Evolutionary conservation across 2,888 invertebrate species (phyloP), one percentile per base, ranked within the genome.

Genomic region (Lymantria monacha): DNA sequence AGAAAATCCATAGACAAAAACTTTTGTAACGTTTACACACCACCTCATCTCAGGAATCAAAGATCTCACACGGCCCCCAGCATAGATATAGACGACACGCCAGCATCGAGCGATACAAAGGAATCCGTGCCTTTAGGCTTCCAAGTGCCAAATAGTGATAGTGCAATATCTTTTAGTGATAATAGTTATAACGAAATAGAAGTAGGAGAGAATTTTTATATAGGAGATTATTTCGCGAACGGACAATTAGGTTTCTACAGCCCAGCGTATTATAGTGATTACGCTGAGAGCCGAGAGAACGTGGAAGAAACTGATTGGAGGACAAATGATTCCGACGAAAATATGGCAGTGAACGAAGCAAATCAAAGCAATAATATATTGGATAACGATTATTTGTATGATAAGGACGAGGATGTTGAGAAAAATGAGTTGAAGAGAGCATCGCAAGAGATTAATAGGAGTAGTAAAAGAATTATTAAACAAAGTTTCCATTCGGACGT

Each of bases 401-500:
- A 70, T 66, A 93, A 93, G 55, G 94, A 93, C 65, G 93, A 93
- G 62, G 89, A 90, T 53, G 86, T 88, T 11, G 94, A 94, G 59
- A 87, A 91, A 68, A 91, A 90, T 58, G 94, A 93, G 68, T 71
- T 94, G 69, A 92, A 92, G 58, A 81, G 93, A 57, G 93, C 93
- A 51, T 93, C 94, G 11, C 92, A 87, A 76, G 93, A 93, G 80
- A 93, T 94, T 48, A 94, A 94, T 72, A 91, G 94, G 45, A 94
- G 93, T 63, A 94, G 93, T 68, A 92, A 93, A 55, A 90, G 93
- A 63, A 93, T 93, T 55, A 92, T 94, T 47, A 93, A 93, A 67
- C 93, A 93, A 77, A 93, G 93, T 50, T 92, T 93, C 72, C 89
- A 93, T 57, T 93, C 94, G 1, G 93, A 94, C 66, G 93, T 95